Conservation (phyloP, 1,140 invertebrate species). For the Lamellibrachia luymesi region DNA sequence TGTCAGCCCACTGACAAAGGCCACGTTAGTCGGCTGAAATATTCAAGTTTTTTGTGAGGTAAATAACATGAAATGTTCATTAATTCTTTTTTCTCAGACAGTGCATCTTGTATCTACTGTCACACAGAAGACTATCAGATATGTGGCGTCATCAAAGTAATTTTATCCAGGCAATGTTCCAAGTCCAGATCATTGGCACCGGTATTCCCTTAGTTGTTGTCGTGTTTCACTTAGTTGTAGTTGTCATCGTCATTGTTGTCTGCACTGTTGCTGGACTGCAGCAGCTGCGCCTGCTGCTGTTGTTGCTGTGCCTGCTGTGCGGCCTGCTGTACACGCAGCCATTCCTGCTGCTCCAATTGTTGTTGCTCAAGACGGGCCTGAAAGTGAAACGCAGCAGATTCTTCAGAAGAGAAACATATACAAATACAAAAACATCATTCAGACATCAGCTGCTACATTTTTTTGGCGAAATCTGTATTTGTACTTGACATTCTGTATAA, state of each 20-base stretch:
- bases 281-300: slow-evolving; percentile 55
- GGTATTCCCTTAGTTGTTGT: slow-evolving; percentile 20
- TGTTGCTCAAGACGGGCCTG: slow-evolving; percentile 86
- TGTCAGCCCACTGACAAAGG: no score
- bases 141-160: background rate
- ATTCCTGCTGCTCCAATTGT: slow-evolving; percentile 82
- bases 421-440: no score
- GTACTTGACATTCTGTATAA: no score
- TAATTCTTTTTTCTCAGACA: background rate
- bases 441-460: no score
- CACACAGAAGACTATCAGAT: no score
- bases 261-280: slow-evolving; percentile 28
- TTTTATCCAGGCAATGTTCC: background rate
- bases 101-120: background rate
- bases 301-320: slow-evolving; percentile 55
- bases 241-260: slow-evolving; percentile 25
- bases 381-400: slow-evolving; percentile 25
- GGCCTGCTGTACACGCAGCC: slow-evolving; percentile 76
- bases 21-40: no score
- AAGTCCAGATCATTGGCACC: background rate
- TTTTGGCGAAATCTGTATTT: no score
- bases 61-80: background rate
- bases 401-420: background rate
- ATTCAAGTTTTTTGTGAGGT: no score
- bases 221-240: slow-evolving; percentile 22